Conservation (phyloP, 2,797 vertebrate species). For the Sebastes oblongus region DNA sequence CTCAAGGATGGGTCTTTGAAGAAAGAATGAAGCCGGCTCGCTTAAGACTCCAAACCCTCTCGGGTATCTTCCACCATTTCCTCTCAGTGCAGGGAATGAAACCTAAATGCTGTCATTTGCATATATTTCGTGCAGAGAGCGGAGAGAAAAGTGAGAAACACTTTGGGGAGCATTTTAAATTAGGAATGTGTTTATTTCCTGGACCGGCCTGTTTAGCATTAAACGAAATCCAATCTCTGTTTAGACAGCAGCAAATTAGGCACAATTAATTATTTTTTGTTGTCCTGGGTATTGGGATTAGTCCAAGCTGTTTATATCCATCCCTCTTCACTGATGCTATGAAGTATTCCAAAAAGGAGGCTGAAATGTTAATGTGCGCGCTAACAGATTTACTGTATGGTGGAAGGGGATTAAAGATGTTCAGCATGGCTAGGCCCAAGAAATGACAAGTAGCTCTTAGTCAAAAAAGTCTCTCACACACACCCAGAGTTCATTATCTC, state of each 20-base stretch:
- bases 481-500: slow-evolving; percentile 69
- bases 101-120: slow-evolving; percentile 76
- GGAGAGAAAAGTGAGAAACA: slow-evolving; percentile 53
- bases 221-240: slow-evolving; percentile 80
- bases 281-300: slow-evolving; percentile 75
- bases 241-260: slow-evolving; percentile 80
- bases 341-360: slow-evolving; percentile 41
- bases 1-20: slow-evolving; percentile 57
- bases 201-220: slow-evolving; percentile 72
- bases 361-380: slow-evolving; percentile 31
- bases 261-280: slow-evolving; percentile 77
- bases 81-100: slow-evolving; percentile 55
- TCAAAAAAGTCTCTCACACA: slow-evolving; percentile 38
- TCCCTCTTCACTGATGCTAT: slow-evolving; percentile 46
- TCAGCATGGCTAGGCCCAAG: slow-evolving; percentile 36
- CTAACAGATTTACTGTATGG: slow-evolving; percentile 49
- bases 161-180: slow-evolving; percentile 75
- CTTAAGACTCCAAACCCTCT: slow-evolving; percentile 60
- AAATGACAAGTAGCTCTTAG: slow-evolving; percentile 39
- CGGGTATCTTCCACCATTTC: slow-evolving; percentile 54
- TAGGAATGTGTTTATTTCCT: slow-evolving; percentile 78
- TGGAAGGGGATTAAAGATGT: slow-evolving; percentile 55
- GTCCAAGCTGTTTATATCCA: slow-evolving; percentile 63
- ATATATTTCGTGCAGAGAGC: slow-evolving; percentile 65
- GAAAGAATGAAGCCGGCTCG: slow-evolving; percentile 31